phyloP scores from a whole-genome alignment of 2,797 vertebrate species.

The Poeciliopsis infans region DNA sequence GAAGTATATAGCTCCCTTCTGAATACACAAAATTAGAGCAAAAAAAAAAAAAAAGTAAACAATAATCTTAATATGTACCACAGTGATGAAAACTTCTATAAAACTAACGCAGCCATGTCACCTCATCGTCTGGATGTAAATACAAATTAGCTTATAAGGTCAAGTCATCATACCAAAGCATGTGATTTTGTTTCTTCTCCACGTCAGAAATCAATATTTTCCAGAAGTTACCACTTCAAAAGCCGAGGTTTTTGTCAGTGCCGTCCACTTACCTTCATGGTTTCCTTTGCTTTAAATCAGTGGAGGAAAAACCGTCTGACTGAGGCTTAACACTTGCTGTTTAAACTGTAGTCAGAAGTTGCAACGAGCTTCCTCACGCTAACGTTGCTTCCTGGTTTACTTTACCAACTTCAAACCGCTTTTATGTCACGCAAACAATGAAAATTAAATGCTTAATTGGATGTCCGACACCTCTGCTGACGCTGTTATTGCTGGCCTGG shows the following conservation, averaged over 20 bases:
- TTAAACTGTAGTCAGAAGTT: constrained; percentile 27
- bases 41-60: no score
- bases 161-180: constrained; percentile 11
- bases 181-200: constrained; percentile 15
- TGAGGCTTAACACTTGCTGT: constrained; percentile 13
- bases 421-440: not conserved
- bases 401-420: constrained; percentile 1
- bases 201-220: constrained; percentile 36
- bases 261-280: constrained; percentile 67
- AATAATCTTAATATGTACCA: not conserved
- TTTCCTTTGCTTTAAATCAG: not conserved
- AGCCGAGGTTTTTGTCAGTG: no score
- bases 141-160: not conserved
- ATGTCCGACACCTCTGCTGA: not conserved
- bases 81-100: not conserved
- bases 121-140: not conserved
- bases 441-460: not conserved
- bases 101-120: not conserved
- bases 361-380: constrained; percentile 44
- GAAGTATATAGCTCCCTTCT: not conserved
- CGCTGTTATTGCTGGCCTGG: not conserved
- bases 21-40: not conserved
- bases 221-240: not conserved
- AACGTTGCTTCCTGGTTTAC: constrained; percentile 66
- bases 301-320: not conserved